Conservation (phyloP, 2,888 invertebrate species). For the Noctua janthe region DNA sequence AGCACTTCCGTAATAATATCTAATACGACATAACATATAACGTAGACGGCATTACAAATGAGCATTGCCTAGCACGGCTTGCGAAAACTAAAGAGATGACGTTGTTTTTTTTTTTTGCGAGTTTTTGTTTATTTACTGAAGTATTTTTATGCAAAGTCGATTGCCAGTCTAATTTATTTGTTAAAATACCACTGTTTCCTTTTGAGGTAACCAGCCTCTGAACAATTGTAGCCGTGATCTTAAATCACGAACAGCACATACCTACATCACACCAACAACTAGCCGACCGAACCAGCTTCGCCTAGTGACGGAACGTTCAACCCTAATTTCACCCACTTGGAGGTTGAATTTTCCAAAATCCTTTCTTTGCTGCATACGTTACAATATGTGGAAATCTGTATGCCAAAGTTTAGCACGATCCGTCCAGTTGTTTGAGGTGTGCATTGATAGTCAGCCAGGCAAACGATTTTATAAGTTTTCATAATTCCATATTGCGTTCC, state of each 20-base stretch:
- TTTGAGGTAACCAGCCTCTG: background rate
- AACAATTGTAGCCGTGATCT: background rate
- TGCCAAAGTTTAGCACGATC: background rate
- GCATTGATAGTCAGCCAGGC: too few relatives aligned
- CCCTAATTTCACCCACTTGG: background rate
- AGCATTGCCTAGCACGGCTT: background rate
- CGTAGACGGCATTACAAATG: background rate
- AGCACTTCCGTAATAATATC: constrained; percentile 38
- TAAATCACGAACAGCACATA: background rate
- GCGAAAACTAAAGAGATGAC: background rate
- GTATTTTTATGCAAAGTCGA: background rate
- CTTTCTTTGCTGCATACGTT: background rate
- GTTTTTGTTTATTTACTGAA: background rate
- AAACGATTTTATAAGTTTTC: too few relatives aligned
- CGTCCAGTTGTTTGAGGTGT: background rate
- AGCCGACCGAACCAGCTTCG: background rate
- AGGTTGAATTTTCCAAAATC: background rate
- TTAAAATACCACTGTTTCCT: background rate
- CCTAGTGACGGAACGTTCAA: too few relatives aligned
- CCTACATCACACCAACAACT: background rate
- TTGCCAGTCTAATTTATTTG: background rate
- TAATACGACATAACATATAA: constrained; percentile 14
- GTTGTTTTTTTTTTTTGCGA: background rate
- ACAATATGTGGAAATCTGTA: too few relatives aligned
- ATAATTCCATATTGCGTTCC: too few relatives aligned